Evolutionary conservation across 2,797 vertebrate genomes (phyloP), one percentile per base, ranked within the genome.

Genomic region (Danionella dracula): DNA sequence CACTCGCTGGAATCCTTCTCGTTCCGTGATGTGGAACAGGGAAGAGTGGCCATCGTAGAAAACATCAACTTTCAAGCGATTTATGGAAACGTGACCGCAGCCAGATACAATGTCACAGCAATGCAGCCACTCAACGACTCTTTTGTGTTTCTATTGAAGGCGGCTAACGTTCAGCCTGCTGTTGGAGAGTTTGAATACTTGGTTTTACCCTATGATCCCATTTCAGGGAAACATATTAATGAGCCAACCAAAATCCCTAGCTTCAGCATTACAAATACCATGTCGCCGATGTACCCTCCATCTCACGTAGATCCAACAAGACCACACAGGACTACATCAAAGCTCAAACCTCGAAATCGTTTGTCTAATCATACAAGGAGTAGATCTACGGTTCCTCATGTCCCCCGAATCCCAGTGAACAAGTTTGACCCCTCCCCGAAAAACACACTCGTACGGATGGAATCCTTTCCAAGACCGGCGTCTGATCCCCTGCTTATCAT

Each of bases 91-190:
- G 21, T 29, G 17, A 72, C 75, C 5, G 29, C 17, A 5, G 27
- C 38, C 29, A 61, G 16, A 29, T 64, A 46, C 53, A 85, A 86
- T 44, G 78, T 83, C 58, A 55, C 86, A 40, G 82, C 80, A 0
- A 71, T 81, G 0, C 72, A 82, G 13, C 61, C 82, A 1, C 78
- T 92, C 64, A 91, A 91, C 19, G 93, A 96, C 48, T 98, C 93
- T 0, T 96, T 99, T 77, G 76, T 74, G 1, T 96, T 97, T 76
- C 38, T 93, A 50, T 78, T 97, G 64, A 90, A 81, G 72, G 92
- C 91, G n/a, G 87, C 90, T 62, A 81, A 82, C 0, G 88, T 96
- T n/a, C 92, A 94, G 64, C 92, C 93, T 45, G 94, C 90, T 0
- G 65, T 82, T 1, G 91, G 90, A 0, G 86, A 78, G 78, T 90